phyloP scores from a whole-genome alignment of 2,888 invertebrate genomes.

The Meliscaeva auricollis region DNA sequence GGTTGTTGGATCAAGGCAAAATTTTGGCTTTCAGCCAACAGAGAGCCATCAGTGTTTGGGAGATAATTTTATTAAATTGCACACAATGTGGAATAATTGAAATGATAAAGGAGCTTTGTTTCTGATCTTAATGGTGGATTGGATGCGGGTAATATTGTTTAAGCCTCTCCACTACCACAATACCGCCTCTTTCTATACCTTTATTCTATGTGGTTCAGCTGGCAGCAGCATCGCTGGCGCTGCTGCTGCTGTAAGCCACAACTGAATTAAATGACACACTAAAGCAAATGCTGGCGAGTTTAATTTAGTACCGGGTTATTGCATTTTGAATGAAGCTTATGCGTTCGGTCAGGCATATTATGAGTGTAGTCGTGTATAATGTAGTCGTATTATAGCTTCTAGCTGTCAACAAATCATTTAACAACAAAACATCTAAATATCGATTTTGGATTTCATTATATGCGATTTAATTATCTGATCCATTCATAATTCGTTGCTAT shows the following conservation, averaged over 20 bases:
- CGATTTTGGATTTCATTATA: constrained; percentile 8
- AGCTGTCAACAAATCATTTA: constrained; percentile 45
- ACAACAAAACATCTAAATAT: not conserved
- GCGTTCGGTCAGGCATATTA: not conserved
- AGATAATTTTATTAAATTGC: constrained; percentile 54
- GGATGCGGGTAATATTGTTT: constrained; percentile 31
- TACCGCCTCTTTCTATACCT: not conserved
- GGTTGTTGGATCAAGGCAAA: constrained; percentile 19
- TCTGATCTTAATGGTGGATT: constrained; percentile 20
- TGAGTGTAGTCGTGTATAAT: too few species aligned
- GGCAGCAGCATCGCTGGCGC: too few species aligned
- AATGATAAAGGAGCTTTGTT: constrained; percentile 25
- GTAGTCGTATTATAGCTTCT: not conserved
- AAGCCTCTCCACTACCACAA: not conserved
- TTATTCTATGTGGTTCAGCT: not conserved
- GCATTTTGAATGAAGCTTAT: constrained; percentile 15
- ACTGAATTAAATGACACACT: constrained; percentile 19
- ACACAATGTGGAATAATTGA: constrained; percentile 49
- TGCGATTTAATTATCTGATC: constrained; percentile 13
- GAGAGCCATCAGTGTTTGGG: not conserved
- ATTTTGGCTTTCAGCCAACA: constrained; percentile 24
- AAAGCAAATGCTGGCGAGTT: constrained; percentile 11
- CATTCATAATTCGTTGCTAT: not conserved
- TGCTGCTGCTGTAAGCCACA: constrained; percentile 23
- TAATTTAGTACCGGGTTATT: constrained; percentile 23